phyloP scores from a whole-genome alignment of 2,888 invertebrate genomes.

The Cheiracanthium punctorium region DNA sequence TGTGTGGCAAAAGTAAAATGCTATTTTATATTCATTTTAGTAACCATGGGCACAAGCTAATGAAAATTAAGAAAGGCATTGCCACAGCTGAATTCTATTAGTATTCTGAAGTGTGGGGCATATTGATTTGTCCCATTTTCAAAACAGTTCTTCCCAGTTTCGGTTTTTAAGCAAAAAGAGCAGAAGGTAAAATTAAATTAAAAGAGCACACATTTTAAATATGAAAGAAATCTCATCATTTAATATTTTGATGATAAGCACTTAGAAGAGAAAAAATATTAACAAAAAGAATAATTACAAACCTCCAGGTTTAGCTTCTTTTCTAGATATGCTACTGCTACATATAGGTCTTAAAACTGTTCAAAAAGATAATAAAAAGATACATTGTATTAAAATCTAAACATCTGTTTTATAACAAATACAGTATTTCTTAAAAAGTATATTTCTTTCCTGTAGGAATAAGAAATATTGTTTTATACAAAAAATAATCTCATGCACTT shows the following conservation, averaged over 20 bases:
- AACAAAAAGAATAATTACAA: neutral
- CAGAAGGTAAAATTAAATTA: too few relatives aligned
- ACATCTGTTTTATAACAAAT: neutral
- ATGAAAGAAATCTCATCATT: neutral
- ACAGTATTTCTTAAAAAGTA: neutral
- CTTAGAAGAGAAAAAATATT: neutral
- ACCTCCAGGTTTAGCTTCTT: constrained; percentile 28
- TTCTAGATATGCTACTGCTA: constrained; percentile 27
- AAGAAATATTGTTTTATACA: too few relatives aligned
- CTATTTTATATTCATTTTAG: too few relatives aligned
- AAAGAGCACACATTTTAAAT: too few relatives aligned
- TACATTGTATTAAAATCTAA: neutral
- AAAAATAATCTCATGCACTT: too few relatives aligned
- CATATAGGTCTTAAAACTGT: constrained; percentile 44
- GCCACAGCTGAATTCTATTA: too few relatives aligned
- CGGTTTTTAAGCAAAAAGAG: neutral
- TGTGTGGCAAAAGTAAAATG: too few relatives aligned
- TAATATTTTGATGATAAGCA: neutral
- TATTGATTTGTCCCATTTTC: neutral
- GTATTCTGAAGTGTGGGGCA: neutral
- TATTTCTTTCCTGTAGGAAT: neutral
- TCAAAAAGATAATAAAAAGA: neutral
- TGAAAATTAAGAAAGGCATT: too few relatives aligned
- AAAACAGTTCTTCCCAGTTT: neutral
- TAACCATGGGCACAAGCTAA: too few relatives aligned